phyloP scores from a whole-genome alignment of 2,888 invertebrate species.

The Aelia acuminata region DNA sequence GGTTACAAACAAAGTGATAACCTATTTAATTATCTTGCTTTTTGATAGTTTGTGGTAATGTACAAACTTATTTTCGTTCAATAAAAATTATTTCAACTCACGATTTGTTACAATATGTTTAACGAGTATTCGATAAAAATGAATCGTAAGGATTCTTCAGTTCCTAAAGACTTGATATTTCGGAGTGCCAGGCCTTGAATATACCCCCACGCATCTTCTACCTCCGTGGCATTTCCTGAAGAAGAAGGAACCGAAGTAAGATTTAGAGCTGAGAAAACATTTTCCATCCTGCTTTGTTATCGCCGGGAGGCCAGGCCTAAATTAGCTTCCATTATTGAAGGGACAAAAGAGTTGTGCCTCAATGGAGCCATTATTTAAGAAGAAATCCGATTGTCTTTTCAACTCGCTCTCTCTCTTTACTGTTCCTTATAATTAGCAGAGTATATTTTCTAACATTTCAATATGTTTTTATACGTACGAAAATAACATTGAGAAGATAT shows the following conservation, averaged over 20 bases:
- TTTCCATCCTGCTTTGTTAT: constrained; percentile 18
- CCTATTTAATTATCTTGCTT: no score
- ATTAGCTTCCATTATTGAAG: constrained; percentile 14
- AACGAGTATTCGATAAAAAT: neutral
- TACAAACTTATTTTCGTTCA: no score
- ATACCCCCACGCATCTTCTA: neutral
- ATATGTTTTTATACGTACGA: no score
- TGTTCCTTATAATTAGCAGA: neutral
- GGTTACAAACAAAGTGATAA: no score
- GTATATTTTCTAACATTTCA: no score
- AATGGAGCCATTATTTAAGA: neutral
- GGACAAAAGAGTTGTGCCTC: neutral
- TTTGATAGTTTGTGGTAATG: no score
- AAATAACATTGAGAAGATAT: no score
- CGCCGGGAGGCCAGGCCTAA: neutral
- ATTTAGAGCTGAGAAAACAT: neutral
- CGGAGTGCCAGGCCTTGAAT: neutral
- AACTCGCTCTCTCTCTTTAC: neutral
- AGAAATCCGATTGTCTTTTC: neutral
- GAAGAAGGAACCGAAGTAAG: neutral
- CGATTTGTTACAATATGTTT: no score
- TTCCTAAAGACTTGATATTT: neutral
- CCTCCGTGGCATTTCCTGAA: neutral
- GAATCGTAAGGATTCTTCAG: neutral
- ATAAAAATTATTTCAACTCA: no score